phyloP scores from a whole-genome alignment of 2,113 vertebrate species.

The Spilogale gracilis region DNA sequence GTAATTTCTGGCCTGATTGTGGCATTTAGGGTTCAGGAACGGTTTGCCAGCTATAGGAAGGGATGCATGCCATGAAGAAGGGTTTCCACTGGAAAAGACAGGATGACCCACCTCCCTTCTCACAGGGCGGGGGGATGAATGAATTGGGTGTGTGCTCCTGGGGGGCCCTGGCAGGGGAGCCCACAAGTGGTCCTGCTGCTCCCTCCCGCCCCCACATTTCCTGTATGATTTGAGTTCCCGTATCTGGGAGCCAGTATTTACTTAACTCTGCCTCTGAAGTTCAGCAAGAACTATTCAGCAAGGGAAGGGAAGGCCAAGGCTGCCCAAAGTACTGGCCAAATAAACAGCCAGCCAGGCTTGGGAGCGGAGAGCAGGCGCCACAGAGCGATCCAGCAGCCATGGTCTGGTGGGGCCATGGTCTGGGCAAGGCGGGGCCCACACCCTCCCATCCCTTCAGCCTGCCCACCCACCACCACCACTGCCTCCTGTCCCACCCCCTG shows the following conservation, averaged over 20 bases:
- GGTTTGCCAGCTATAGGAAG: not conserved
- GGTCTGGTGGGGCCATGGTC: not conserved
- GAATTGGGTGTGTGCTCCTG: not conserved
- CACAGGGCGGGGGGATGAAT: not conserved
- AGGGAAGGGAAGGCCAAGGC: slow-evolving; percentile 30
- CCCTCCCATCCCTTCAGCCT: too few species aligned
- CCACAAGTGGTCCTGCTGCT: not conserved
- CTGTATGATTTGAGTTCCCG: slow-evolving; percentile 43
- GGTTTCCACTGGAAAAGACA: not conserved
- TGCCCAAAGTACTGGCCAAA: not conserved
- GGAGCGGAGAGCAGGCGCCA: not conserved
- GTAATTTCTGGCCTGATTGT: not conserved
- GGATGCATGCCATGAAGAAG: not conserved
- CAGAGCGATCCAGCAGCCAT: not conserved
- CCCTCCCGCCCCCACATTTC: not conserved
- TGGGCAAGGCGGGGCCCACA: not conserved
- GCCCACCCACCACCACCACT: not conserved
- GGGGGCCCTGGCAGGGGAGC: not conserved
- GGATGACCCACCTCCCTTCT: not conserved
- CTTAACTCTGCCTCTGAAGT: slow-evolving; percentile 33
- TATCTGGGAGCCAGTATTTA: slow-evolving; percentile 39
- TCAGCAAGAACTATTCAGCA: not conserved
- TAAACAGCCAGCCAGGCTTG: slow-evolving; percentile 23
- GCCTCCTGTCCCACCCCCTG: not conserved
- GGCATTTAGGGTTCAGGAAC: not conserved